A percentile compares a stretch with the other conserved stretches of the same genome.
Conservation (phyloP, 2,113 vertebrate genomes). For the Regulus satrapa region DNA sequence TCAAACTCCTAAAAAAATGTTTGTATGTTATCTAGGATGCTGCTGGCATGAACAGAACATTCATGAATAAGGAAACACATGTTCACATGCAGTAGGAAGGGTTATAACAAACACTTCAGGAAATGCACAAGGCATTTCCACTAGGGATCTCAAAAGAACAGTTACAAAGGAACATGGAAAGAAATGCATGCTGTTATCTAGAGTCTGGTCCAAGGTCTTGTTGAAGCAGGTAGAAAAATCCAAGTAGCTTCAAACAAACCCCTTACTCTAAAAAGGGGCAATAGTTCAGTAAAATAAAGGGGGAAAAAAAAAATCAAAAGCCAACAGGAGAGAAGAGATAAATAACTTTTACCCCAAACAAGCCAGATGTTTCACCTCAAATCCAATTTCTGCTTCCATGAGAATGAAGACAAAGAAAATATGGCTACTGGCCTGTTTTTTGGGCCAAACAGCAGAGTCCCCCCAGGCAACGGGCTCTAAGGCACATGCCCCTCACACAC, state of each 20-base stretch:
- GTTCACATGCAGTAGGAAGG: neutral
- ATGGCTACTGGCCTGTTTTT: conserved; percentile 3
- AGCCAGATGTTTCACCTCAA: conserved; percentile 63
- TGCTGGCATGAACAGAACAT: neutral
- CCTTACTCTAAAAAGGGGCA: neutral
- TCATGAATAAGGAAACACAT: neutral
- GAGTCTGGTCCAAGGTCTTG: neutral
- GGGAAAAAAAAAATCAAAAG: neutral
- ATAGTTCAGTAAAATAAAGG: neutral
- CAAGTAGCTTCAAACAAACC: neutral
- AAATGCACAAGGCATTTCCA: neutral
- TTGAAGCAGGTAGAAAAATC: neutral
- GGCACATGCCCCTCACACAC: neutral
- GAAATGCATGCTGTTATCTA: neutral
- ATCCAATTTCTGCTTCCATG: conserved; percentile 57
- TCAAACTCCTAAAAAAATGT: neutral
- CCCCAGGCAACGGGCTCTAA: neutral
- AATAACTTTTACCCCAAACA: conserved; percentile 48
- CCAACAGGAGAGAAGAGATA: conserved; percentile 11
- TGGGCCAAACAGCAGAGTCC: neutral
- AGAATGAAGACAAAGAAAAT: conserved; percentile 37
- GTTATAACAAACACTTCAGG: neutral
- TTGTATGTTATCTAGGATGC: neutral
- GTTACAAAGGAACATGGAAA: neutral
- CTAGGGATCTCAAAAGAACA: neutral